Evolutionary conservation across 2,888 invertebrate species (phyloP).

Genomic region (Pyrrhosoma nymphula): DNA sequence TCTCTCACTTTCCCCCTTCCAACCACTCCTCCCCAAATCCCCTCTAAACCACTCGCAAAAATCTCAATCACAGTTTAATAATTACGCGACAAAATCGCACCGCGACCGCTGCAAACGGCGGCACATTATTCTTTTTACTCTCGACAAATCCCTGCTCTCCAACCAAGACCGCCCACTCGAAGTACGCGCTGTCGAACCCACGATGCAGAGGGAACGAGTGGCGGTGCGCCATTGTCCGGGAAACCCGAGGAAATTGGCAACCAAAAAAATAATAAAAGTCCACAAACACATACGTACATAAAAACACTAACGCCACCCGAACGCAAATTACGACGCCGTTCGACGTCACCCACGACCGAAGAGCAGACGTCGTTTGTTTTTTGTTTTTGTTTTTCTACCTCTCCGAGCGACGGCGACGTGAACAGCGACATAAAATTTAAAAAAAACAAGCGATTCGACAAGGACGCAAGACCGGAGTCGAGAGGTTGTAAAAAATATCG

Average conservation of each 20-base stretch:
- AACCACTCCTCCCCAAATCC: neutral
- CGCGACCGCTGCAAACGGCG: neutral
- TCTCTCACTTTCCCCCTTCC: neutral
- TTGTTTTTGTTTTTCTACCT: neutral
- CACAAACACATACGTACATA: no score
- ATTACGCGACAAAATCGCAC: slow-evolving; percentile 20
- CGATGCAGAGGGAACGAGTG: neutral
- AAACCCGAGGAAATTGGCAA: slow-evolving; percentile 19
- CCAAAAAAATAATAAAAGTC: neutral
- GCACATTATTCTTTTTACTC: neutral
- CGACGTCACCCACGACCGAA: neutral
- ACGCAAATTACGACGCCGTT: slow-evolving; percentile 11
- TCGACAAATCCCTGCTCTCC: neutral
- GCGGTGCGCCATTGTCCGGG: slow-evolving; percentile 13
- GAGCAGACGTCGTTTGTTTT: neutral
- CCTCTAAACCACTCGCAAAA: neutral
- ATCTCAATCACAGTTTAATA: slow-evolving; percentile 31
- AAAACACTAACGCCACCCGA: neutral
- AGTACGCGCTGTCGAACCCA: neutral
- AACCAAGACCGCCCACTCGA: neutral
- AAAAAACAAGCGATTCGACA: neutral
- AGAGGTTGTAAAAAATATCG: neutral
- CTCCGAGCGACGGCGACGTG: neutral
- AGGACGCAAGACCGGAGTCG: neutral
- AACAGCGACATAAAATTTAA: neutral